Evolutionary conservation across 2,797 vertebrate species (phyloP).

Genomic region (Eospalax fontanierii): DNA sequence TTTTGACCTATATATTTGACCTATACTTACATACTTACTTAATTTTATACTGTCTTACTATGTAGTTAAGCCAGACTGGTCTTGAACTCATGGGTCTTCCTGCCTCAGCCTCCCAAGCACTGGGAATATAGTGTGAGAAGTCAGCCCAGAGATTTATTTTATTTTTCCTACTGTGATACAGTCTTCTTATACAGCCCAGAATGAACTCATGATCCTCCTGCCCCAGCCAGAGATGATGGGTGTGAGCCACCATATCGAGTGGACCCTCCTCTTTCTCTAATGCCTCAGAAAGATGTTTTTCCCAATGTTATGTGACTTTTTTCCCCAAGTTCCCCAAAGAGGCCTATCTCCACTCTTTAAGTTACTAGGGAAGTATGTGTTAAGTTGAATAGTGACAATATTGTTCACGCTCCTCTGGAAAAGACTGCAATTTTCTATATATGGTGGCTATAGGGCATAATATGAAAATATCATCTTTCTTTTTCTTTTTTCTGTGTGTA

Average conservation of each 20-base stretch:
- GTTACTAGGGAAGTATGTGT: slow-evolving; percentile 14
- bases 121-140: not conserved
- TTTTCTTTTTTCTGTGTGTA: not conserved
- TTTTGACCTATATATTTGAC: too few relatives aligned
- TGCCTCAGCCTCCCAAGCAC: not conserved
- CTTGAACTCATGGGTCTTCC: not conserved
- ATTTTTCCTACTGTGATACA: not conserved
- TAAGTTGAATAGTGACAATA: slow-evolving; percentile 12
- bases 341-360: slow-evolving; percentile 7
- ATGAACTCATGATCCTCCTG: not conserved
- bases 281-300: not conserved
- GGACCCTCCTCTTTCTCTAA: not conserved
- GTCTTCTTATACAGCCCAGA: not conserved
- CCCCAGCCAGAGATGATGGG: not conserved
- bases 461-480: not conserved
- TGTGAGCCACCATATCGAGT: not conserved
- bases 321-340: slow-evolving; percentile 24
- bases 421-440: not conserved
- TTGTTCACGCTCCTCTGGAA: not conserved
- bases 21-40: too few relatives aligned
- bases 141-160: not conserved
- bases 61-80: not conserved
- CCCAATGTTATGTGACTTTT: not conserved
- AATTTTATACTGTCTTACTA: not conserved
- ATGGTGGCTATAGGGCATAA: not conserved